Percentiles rank a stretch among this genome's conserved stretches.
phyloP scores from a whole-genome alignment of 2,888 invertebrate genomes.

The Macropis europaea region DNA sequence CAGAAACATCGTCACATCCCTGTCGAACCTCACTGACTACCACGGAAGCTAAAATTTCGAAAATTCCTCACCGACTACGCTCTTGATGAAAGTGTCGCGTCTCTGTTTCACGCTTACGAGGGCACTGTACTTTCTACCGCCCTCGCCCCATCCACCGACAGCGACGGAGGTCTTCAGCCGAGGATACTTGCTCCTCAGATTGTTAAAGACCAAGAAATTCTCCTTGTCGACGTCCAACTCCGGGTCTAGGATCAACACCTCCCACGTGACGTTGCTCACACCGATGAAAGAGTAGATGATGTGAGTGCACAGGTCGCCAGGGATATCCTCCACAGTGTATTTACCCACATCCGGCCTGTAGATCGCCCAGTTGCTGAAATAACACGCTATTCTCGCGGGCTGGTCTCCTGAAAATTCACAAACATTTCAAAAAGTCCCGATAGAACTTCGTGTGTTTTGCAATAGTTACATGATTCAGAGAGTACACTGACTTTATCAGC shows the following conservation, averaged over 20 bases:
- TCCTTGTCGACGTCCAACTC: conserved; percentile 88
- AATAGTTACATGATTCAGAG: too few species aligned
- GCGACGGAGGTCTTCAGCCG: conserved; percentile 89
- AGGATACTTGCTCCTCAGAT: conserved; percentile 86
- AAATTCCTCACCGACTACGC: conserved; percentile 85
- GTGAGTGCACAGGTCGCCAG: conserved; percentile 91
- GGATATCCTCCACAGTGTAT: conserved; percentile 92
- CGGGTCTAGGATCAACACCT: conserved; percentile 89
- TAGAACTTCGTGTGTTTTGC: too few species aligned
- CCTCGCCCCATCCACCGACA: conserved; percentile 95
- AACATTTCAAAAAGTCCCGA: neutral
- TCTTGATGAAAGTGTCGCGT: conserved; percentile 87
- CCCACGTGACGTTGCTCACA: conserved; percentile 88
- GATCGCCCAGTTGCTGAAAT: conserved; percentile 92
- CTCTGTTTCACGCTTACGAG: conserved; percentile 88
- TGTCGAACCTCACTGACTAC: too few species aligned
- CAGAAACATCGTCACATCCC: too few species aligned
- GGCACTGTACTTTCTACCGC: conserved; percentile 91
- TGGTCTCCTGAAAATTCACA: conserved; percentile 42
- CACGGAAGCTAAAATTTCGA: too few species aligned
- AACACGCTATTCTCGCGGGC: conserved; percentile 82
- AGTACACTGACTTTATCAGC: neutral
- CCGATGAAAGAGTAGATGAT: conserved; percentile 94
- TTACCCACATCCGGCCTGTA: conserved; percentile 91
- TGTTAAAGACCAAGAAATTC: conserved; percentile 91